Percentiles rank a stretch among this genome's conserved stretches.
phyloP scores from a whole-genome alignment of 2,113 vertebrate species.

The Petromus typicus region DNA sequence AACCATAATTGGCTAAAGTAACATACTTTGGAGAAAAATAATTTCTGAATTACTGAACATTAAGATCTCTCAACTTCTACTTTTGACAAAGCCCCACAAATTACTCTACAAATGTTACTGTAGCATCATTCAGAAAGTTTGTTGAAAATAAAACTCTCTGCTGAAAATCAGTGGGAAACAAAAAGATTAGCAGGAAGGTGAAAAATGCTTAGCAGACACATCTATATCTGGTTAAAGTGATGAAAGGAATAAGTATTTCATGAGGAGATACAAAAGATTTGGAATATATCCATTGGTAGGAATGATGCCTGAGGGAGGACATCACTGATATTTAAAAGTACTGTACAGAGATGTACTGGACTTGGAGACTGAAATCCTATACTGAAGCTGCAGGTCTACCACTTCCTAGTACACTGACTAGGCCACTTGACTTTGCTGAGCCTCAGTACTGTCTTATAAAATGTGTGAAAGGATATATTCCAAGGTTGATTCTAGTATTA shows the following conservation, averaged over 20 bases:
- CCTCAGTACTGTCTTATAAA: slow-evolving; percentile 45
- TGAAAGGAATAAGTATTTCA: slow-evolving; percentile 21
- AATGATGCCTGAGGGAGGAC: not conserved
- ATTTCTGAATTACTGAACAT: slow-evolving; percentile 29
- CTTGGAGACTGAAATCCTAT: not conserved
- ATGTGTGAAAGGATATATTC: not conserved
- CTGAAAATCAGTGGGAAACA: not conserved
- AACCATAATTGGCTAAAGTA: not conserved
- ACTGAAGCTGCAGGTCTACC: not conserved
- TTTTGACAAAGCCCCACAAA: slow-evolving; percentile 2
- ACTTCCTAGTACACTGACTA: slow-evolving; percentile 5
- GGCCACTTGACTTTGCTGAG: not conserved
- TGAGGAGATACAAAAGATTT: not conserved
- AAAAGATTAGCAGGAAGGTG: not conserved
- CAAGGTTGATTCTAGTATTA: not conserved
- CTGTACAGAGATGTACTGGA: slow-evolving; percentile 1
- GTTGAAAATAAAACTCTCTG: slow-evolving; percentile 4
- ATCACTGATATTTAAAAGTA: slow-evolving; percentile 31
- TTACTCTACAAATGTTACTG: slow-evolving; percentile 13
- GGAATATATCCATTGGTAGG: not conserved
- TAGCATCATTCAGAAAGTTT: slow-evolving; percentile 26
- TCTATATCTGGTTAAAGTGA: slow-evolving; percentile 16
- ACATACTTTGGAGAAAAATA: slow-evolving; percentile 12
- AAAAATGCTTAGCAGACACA: slow-evolving; percentile 1
- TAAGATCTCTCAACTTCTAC: not conserved